Base-by-base conservation (phyloP, 2,113 vertebrate genomes). In the Mormyrus iriodes region DNA sequence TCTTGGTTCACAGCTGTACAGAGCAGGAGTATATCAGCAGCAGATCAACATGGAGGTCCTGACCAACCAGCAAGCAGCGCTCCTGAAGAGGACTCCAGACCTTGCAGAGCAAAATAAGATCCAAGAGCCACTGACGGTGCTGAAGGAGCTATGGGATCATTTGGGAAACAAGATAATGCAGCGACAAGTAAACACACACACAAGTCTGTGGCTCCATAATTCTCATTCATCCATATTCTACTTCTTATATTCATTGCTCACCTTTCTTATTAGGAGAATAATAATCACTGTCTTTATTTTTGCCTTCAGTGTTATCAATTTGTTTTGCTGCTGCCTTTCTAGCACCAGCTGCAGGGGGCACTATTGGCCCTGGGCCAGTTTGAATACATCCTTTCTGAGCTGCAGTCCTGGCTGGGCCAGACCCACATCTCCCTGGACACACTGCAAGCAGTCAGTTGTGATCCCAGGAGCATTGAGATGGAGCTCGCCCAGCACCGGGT, bases 31-130 rank as follows among this genome's bases (percentile, higher is more conserved):
- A 90, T 99, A 99, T 95, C 98, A 99, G 94, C 98, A 99, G 94
- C 98, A 99, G 94, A 99, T 99, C 76, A 98, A 99, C 93, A 99
- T 99, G 98, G 98, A 99, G 95, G 98, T 98, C 94, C 96, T 99
- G 69, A 97, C 97, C 96, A 98, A 99, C 95, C 98, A 99, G 96
- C 98, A 98, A 91, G 98, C 98, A 91, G 96, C 99, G 91, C 94
- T 99, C 96, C 92, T 99, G 88, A 98, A 97, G 95, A 99, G 98
- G 94, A 98, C 98, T 7, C 96, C 96, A 0, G 98, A 99, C 91
- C 98, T 99, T 92, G 98, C 97, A 0, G 98, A 99, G 95, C 90
- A 97, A 91, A 97, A 98, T 94, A 97, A 99, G 94, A 98, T 99
- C 93, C 96, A 96, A 92, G 97, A 98, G 84, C 98, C 98, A 0